Base-by-base conservation (phyloP, 2,797 vertebrate species). In the Phrynocephalus guinanensis region DNA sequence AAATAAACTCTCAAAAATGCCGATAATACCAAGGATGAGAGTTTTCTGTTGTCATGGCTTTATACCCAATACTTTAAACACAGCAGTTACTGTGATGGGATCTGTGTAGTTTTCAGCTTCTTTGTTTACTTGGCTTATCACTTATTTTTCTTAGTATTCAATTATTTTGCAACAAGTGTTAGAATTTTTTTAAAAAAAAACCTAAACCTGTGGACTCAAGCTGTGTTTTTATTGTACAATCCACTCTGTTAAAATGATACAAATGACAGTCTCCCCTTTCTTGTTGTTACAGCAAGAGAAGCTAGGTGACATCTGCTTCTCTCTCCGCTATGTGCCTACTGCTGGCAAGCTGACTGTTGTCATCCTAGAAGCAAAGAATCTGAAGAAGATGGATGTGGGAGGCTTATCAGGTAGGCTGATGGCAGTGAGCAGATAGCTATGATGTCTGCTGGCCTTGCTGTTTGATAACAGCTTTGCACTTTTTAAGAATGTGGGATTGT, bases 321-420 rank as follows among this genome's bases (percentile, higher is more conserved):
- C 99, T n/a, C 98, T 99, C 91, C 98, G 99, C 87, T 99, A 99
- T 0, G 99, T 99, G 67, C 99, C 99, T 86, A 99, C 99, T 11
- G 99, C 99, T 83, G 99, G 99, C 87, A 99, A 99, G 92, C 97
- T 99, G 95, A 99, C 99, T 44, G 98, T 99, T 76, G 99, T 99
- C 94, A 95, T 99, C 93, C 97, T 99, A 83, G 99, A 99, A 96
- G 99, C 99, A 63, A 99, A 99, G 95, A 99, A 99, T 96, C 97
- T 99, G 97, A 99, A 99, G 97, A 99, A 99, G 96, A 99, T 99
- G 99, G 99, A 99, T 52, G 99, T 99, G 1, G 99, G 99, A 88
- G 99, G 99, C 88, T 96, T 99, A 95, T 99, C 99, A 97, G 99
- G 99, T 99, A 96, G 94, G 96, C 92, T 92, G 70, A 84, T 88